Conservation (phyloP, 2,888 invertebrate genomes). For the Agonopterix subpropinquella region DNA sequence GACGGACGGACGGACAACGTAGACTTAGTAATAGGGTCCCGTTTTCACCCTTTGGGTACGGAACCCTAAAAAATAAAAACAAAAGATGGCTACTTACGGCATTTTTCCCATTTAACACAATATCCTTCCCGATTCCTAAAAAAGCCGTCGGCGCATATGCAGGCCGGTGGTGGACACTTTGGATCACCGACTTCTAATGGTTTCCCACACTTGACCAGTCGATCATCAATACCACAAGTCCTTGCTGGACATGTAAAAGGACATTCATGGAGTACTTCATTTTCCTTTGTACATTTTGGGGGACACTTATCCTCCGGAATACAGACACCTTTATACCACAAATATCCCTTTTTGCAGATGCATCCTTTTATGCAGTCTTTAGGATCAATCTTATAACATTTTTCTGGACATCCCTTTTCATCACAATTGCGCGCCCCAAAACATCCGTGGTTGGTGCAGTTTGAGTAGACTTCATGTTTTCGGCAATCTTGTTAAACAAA, state of each 20-base stretch:
- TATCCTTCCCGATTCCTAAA: constrained; percentile 1
- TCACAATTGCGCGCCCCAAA: constrained; percentile 9
- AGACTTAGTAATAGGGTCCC: no score
- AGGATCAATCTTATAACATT: constrained; percentile 11
- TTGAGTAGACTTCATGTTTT: constrained; percentile 15
- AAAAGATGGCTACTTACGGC: constrained; percentile 1
- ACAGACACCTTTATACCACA: constrained; percentile 9
- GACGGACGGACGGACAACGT: no score
- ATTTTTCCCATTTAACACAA: constrained; percentile 3
- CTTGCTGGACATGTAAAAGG: constrained; percentile 1
- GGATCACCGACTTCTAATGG: constrained; percentile 1
- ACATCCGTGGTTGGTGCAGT: constrained; percentile 21
- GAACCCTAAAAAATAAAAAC: no score
- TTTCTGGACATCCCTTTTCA: constrained; percentile 5
- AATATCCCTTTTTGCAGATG: constrained; percentile 10
- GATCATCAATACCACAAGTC: constrained; percentile 1
- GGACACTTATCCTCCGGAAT: constrained; percentile 1
- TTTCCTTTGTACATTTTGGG: neutral
- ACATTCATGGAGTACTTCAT: neutral
- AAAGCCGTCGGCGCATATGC: constrained; percentile 7
- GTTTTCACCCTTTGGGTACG: no score
- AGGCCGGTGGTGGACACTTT: constrained; percentile 3
- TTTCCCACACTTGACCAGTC: constrained; percentile 3
- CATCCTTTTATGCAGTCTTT: constrained; percentile 9
- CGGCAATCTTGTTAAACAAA: no score